phyloP scores from a whole-genome alignment of 2,888 invertebrate genomes.

The Polydesmus complanatus region DNA sequence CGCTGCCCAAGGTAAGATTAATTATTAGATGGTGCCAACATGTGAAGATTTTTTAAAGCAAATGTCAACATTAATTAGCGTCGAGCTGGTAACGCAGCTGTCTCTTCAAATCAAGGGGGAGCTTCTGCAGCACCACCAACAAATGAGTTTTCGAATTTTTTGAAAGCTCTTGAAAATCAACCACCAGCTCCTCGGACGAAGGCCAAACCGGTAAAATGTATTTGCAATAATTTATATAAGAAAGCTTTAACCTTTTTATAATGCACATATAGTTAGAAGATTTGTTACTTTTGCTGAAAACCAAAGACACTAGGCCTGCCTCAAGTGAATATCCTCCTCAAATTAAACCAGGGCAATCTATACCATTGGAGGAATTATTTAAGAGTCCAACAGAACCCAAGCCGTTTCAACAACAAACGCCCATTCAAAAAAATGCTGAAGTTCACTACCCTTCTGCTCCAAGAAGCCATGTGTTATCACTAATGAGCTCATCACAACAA shows the following conservation, averaged over 20 bases:
- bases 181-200: neutral
- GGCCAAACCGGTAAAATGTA: neutral
- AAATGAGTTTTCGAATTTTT: conserved; percentile 17
- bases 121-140: neutral
- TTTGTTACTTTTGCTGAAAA: too few species aligned
- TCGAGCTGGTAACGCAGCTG: neutral
- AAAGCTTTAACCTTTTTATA: too few species aligned
- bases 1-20: conserved; percentile 7
- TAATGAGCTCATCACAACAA: neutral
- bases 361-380: neutral
- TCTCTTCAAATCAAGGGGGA: neutral
- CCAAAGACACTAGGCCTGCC: too few species aligned
- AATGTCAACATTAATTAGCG: neutral
- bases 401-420: neutral
- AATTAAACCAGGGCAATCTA: neutral
- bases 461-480: neutral
- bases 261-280: too few species aligned
- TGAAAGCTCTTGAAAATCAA: conserved; percentile 21
- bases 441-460: neutral
- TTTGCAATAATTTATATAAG: neutral
- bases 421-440: neutral
- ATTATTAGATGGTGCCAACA: too few species aligned
- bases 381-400: neutral
- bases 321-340: too few species aligned
- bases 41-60: neutral